Conservation (phyloP, 2,888 invertebrate species). For the Spicauda simplicius region DNA sequence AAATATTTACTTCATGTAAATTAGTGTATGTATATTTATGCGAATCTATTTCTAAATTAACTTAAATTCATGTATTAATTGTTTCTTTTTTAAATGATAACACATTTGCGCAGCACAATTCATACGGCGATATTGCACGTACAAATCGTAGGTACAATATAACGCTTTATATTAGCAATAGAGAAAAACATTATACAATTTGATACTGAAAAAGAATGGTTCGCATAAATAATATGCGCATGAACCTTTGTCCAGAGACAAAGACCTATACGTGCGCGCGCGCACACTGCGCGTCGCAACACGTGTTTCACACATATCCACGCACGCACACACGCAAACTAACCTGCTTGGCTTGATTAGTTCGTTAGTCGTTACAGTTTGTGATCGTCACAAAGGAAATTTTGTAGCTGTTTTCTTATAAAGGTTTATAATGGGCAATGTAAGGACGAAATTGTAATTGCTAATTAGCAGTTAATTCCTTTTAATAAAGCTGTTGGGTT, state of each 20-base stretch:
- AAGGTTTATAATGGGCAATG: neutral
- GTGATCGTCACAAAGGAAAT: conserved; percentile 19
- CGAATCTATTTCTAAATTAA: too few species aligned
- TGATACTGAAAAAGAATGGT: conserved; percentile 20
- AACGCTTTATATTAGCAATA: neutral
- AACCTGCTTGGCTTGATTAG: conserved; percentile 30
- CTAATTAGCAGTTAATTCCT: neutral
- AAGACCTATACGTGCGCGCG: conserved; percentile 52
- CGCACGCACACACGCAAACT: conserved; percentile 20
- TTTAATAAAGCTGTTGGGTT: neutral
- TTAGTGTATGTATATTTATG: too few species aligned
- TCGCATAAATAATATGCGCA: conserved; percentile 36
- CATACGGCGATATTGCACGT: too few species aligned
- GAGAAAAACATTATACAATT: conserved; percentile 29
- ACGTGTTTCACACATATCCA: conserved; percentile 37
- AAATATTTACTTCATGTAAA: too few species aligned
- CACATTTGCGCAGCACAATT: too few species aligned
- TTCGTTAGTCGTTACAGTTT: conserved; percentile 23
- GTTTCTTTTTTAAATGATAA: too few species aligned
- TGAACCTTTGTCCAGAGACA: conserved; percentile 55
- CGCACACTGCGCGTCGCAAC: conserved; percentile 38
- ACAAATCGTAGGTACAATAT: too few species aligned
- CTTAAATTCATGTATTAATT: too few species aligned
- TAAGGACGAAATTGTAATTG: neutral
- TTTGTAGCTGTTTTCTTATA: conserved; percentile 5